Conservation (phyloP, 2,113 vertebrate species). For the Caranx ignobilis region DNA sequence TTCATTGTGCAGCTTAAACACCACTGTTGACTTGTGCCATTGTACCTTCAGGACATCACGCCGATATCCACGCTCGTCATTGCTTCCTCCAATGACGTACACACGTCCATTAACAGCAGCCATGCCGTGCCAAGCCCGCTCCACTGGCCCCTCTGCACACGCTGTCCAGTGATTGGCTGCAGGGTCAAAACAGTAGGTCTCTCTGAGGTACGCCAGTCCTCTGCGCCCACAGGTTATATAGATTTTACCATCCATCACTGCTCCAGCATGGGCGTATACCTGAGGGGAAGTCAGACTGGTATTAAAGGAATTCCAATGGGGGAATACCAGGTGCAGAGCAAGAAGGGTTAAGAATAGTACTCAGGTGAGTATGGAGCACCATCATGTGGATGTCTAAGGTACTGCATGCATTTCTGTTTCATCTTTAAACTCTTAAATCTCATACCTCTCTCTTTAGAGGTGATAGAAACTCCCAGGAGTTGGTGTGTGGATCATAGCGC, state of each 20-base stretch:
- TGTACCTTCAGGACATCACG: slow-evolving; percentile 93
- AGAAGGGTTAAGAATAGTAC: not conserved
- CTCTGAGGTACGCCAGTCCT: slow-evolving; percentile 89
- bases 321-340: not conserved
- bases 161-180: slow-evolving; percentile 84
- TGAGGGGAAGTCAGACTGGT: slow-evolving; percentile 57
- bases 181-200: slow-evolving; percentile 92
- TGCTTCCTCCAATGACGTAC: slow-evolving; percentile 96
- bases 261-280: slow-evolving; percentile 95
- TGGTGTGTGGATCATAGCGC: slow-evolving; percentile 91
- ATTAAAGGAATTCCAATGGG: not conserved
- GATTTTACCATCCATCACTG: slow-evolving; percentile 89
- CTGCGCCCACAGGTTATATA: slow-evolving; percentile 93
- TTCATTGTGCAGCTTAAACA: not conserved
- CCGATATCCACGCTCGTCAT: slow-evolving; percentile 90
- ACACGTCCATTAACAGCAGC: slow-evolving; percentile 87
- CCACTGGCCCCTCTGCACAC: slow-evolving; percentile 88
- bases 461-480: slow-evolving; percentile 93
- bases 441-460: slow-evolving; percentile 90
- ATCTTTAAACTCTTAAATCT: not conserved
- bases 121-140: slow-evolving; percentile 95
- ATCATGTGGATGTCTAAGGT: slow-evolving; percentile 50
- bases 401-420: slow-evolving; percentile 6
- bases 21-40: not conserved
- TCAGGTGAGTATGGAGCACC: slow-evolving; percentile 19